Base-by-base conservation (phyloP, 2,888 invertebrate species). In the Barypeithes pellucidus region DNA sequence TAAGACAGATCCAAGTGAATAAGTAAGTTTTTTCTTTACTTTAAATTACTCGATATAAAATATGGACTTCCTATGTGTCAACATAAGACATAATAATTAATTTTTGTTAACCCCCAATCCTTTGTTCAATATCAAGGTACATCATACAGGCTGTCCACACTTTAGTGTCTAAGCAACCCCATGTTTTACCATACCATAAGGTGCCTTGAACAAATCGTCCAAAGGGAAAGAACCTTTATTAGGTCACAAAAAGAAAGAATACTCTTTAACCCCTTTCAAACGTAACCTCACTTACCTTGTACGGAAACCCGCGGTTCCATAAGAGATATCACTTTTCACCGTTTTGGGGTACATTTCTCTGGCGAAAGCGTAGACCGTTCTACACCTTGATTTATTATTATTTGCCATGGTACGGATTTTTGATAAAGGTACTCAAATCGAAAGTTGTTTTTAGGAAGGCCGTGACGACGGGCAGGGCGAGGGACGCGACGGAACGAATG, bases 291-390 rank as follows among this genome's bases (percentile, higher is more conserved):
- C 33, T 90, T 87, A 94, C 94, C 91, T 93, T 81, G 92, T 92
- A 81, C 95, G 90, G 85, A 95, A 95, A 83, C 95, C 95, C 79
- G 95, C 94, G 74, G 95, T 95, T 79, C 95, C 95, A 88, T 95
- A 95, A 86, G 93, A 89, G 80, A 94, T 91, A 82, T 89, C 89
- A 77, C 89, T 88, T 80, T 90, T 90, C 67, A 88, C 87, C 52
- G 89, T 91, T 87, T 92, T 93, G 24, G 91, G 91, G 84, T 93
- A 92, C 91, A 93, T 91, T 89, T 92, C 91, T 87, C 92, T 89
- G 73, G 93, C 92, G 88, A 93, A 93, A 83, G 93, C 93, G 88
- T 93, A 93, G 80, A 92, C 90, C 77, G 91, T 90, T 86, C 90
- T 89, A 75, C 84, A 86, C 79, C 90, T 89, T 14, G 39, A 39